Base-by-base conservation (phyloP, 2,888 invertebrate genomes). In the Patella depressa region DNA sequence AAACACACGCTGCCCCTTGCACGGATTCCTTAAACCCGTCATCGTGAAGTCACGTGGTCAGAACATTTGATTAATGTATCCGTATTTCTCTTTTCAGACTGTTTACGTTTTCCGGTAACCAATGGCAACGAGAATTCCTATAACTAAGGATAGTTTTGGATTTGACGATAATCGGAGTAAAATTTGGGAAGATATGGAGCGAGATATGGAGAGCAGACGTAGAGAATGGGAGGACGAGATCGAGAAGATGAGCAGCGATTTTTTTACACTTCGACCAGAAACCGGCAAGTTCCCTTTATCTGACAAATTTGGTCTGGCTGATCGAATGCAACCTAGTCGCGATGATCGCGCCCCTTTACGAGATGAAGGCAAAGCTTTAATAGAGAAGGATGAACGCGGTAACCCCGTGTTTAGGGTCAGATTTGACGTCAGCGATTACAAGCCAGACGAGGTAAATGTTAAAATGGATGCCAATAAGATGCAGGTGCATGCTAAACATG, bases 221-320 rank as follows among this genome's bases (percentile, higher is more conserved):
- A 84, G 84, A 45, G 90, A 90, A 75, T 90, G 90, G 90, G 90
- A 90, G 81, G 82, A 83, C 9, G 90, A 90, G 74, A 88, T 89
- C 14, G 89, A 89, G 78, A 85, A 88, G 80, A 89, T 91, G 89
- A 85, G 90, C 78, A 87, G 86, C 72, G 91, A 90, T 80, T 91
- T 91, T 83, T 91, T 91, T 80, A 85, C 87, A 14, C 77, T 91
- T 24, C 86, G 88, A 29, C 86, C 88, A 1, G 88, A 89, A 71
- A 82, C 74, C 19, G 81, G 83, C 72, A 78, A 81, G 17, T 83
- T 83, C 24, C 78, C 83, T 17, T 71, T 86, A 14, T 80, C 84
- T 75, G 84, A 85, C 54, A 85, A 83, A 74, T 80, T 86, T 29
- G 83, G 81, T n/a, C 82, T 83, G 53, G 79, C 65, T 14, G 65